Base-by-base conservation (phyloP, 2,797 vertebrate genomes). In the Garrulus glandarius region DNA sequence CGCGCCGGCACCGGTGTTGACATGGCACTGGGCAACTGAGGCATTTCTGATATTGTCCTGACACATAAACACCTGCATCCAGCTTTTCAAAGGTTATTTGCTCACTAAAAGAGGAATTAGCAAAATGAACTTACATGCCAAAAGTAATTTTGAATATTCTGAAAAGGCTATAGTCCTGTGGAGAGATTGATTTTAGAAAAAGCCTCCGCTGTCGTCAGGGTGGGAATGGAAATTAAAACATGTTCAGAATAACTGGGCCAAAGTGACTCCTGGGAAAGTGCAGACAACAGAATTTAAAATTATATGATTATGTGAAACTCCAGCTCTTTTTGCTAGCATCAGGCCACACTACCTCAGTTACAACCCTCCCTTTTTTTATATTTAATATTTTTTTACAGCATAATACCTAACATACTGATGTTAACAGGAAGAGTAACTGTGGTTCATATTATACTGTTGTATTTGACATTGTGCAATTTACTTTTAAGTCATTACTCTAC, bases 21-120 rank as follows among this genome's bases (percentile, higher is more conserved):
- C 81, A 30, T 1, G 68, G 75, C 68, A 11, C 55, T 4, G 61
- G 68, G 55, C 68, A 44, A 0, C 19, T 2, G 76, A 50, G 83
- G 11, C 63, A 24, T 0, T 32, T 0, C 96, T 97, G 97, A 97
- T 83, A 97, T 96, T 97, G 97, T 96, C 97, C 97, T 92, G 97
- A 95, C 98, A 97, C 98, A 98, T 97, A 98, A 98, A 98, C 98
- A 98, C 98, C 98, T 98, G 93, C 39, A 65, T 94, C 71, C 95
- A 57, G 94, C 91, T 97, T 96, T 96, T 70, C 97, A 95, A 85
- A 97, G 98, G 97, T 98, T 98, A 98, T 98, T 98, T 97, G 97
- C 89, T 22, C 98, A 96, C 96, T 98, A 97, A 98, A 98, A 98
- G 90, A 39, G 98, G 98, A 97, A 98, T 98, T 98, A 98, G 94